Percentiles rank a stretch among this genome's conserved stretches.
These are phyloP conservation scores for Crotalus helleri DNA, from an alignment of 2,113 vertebrate genomes.

Conservation along the genomic window DNA sequence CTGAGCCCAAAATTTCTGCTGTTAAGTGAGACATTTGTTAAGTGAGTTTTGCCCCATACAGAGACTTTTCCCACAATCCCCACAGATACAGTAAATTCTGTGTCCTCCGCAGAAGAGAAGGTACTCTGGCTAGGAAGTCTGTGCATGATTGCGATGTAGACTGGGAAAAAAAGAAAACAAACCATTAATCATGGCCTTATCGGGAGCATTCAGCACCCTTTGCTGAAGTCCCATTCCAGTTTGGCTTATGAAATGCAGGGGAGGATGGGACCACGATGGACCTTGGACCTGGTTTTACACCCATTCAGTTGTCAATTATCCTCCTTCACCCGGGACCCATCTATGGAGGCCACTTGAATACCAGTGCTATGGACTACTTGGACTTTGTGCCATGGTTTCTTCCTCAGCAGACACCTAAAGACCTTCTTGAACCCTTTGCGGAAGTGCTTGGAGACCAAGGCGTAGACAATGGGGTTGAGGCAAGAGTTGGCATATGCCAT, in stretches of 20 bases:
- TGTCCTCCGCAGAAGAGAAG: background rate
- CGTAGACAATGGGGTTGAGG: conserved; percentile 86
- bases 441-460: conserved; percentile 85
- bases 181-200: background rate
- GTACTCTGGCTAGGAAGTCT: background rate
- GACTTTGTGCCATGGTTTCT: conserved; percentile 79
- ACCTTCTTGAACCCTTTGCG: conserved; percentile 87
- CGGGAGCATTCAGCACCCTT: background rate
- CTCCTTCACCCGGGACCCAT: conserved; percentile 78
- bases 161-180: background rate
- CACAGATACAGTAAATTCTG: background rate
- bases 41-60: background rate
- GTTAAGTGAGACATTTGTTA: background rate
- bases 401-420: conserved; percentile 83
- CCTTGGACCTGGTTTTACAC: conserved; percentile 62
- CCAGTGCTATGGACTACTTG: conserved; percentile 74
- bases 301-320: conserved; percentile 67
- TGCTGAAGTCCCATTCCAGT: background rate
- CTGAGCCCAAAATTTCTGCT: background rate
- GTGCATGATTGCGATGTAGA: background rate
- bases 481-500: conserved; percentile 91
- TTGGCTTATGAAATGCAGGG: conserved; percentile 12
- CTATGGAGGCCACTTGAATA: conserved; percentile 75
- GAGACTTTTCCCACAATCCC: background rate
- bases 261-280: conserved; percentile 54